These are phyloP conservation scores for Cynodonichthys magdalenae DNA, from an alignment of 2,797 vertebrate genomes.

Conservation along the genomic window DNA sequence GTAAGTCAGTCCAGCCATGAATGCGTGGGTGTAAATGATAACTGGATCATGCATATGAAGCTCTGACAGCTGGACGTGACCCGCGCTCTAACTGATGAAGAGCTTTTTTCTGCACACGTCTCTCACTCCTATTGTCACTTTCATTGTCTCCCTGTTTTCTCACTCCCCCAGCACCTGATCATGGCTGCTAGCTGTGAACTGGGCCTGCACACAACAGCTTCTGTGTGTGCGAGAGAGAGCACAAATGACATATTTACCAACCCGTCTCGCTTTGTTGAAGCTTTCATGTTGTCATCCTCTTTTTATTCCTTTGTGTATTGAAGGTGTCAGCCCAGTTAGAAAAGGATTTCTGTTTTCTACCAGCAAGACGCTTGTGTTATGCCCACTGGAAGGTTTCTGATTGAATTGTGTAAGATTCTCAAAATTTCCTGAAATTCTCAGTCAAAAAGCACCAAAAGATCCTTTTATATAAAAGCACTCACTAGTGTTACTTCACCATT, in stretches of 20 bases:
- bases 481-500: background rate
- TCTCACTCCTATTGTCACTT: constrained; percentile 12
- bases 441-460: constrained; percentile 16
- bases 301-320: constrained; percentile 8
- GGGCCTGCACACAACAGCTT: constrained; percentile 1
- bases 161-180: constrained; percentile 17
- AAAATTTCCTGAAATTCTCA: constrained; percentile 17
- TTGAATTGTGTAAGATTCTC: constrained; percentile 4
- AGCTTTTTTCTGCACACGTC: constrained; percentile 40
- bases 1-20: constrained; percentile 52
- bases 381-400: constrained; percentile 16
- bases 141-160: constrained; percentile 5
- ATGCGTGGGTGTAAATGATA: constrained; percentile 63
- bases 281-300: constrained; percentile 5
- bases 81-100: constrained; percentile 39
- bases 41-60: constrained; percentile 69
- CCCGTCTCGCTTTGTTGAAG: constrained; percentile 15
- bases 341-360: constrained; percentile 34
- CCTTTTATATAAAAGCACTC: constrained; percentile 5
- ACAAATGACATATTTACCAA: constrained; percentile 27
- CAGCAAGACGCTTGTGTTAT: constrained; percentile 26
- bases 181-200: constrained; percentile 18
- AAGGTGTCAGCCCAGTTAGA: constrained; percentile 26
- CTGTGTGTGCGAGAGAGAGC: background rate
- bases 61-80: constrained; percentile 40